Evolutionary conservation across 2,888 invertebrate species (phyloP).

Genomic region (Cordylochernes scorpioides): DNA sequence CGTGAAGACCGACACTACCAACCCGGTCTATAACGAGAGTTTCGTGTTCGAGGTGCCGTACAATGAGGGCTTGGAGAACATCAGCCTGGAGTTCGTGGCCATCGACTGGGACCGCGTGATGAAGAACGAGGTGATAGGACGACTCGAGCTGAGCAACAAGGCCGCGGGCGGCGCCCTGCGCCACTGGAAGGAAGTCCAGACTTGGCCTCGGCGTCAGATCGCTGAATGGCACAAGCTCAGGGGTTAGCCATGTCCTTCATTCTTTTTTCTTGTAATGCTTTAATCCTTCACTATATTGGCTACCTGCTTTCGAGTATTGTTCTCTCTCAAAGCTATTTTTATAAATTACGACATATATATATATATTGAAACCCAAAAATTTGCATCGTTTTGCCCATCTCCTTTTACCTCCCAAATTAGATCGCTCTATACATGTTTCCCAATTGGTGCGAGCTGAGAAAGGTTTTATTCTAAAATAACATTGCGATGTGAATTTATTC

Average conservation of each 20-base stretch:
- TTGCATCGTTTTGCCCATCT: too few species aligned
- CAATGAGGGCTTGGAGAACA: conserved; percentile 46
- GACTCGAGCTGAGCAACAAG: conserved; percentile 59
- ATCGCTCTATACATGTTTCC: too few species aligned
- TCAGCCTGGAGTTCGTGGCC: conserved; percentile 59
- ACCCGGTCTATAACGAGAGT: conserved; percentile 96
- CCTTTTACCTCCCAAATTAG: too few species aligned
- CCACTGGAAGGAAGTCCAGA: conserved; percentile 94
- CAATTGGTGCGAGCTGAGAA: too few species aligned
- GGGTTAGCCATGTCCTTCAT: conserved; percentile 39
- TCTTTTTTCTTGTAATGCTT: too few species aligned
- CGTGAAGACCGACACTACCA: conserved; percentile 85
- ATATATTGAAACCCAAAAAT: too few species aligned
- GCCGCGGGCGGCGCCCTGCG: conserved; percentile 44
- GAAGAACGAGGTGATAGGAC: conserved; percentile 93
- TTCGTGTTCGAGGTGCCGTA: conserved; percentile 87
- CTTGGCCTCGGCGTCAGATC: conserved; percentile 84
- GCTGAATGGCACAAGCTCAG: conserved; percentile 97
- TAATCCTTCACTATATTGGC: too few species aligned
- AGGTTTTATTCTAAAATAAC: too few species aligned
- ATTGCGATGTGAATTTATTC: too few species aligned
- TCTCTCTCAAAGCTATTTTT: too few species aligned
- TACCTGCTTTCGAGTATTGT: too few species aligned
- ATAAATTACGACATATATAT: too few species aligned
- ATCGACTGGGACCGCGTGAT: conserved; percentile 95